These are phyloP conservation scores for Diaprepes abbreviatus DNA, from an alignment of 2,888 invertebrate species.

Conservation along the genomic window DNA sequence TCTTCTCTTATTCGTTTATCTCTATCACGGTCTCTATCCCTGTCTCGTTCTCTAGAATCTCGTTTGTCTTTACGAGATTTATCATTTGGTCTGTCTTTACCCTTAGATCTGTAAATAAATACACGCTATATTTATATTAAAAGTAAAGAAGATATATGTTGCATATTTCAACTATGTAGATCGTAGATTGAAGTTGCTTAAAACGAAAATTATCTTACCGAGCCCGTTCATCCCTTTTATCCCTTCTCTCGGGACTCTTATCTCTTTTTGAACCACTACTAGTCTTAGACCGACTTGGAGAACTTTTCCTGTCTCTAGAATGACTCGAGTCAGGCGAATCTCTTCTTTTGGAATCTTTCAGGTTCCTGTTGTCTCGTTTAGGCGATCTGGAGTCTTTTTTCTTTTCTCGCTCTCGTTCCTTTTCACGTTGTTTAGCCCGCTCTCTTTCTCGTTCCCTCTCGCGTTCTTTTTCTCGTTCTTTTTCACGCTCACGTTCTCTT, in stretches of 20 bases:
- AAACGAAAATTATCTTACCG: slow-evolving; percentile 59
- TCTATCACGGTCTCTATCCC: slow-evolving; percentile 69
- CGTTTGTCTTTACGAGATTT: slow-evolving; percentile 61
- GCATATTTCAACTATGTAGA: no score
- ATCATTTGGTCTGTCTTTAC: slow-evolving; percentile 57
- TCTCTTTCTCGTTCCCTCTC: slow-evolving; percentile 59
- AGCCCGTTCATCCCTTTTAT: slow-evolving; percentile 68
- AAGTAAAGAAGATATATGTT: no score
- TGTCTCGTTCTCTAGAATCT: slow-evolving; percentile 75
- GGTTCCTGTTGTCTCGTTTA: slow-evolving; percentile 60
- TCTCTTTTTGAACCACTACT: slow-evolving; percentile 58
- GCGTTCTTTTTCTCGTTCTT: slow-evolving; percentile 61
- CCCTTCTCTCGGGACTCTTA: slow-evolving; percentile 66
- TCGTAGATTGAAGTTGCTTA: no score
- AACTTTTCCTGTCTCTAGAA: slow-evolving; percentile 63
- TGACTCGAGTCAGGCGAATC: slow-evolving; percentile 66
- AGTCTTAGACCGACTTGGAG: slow-evolving; percentile 61
- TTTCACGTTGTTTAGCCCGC: slow-evolving; percentile 59
- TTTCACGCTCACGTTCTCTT: slow-evolving; percentile 63
- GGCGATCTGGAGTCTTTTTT: slow-evolving; percentile 68
- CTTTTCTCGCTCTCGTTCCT: slow-evolving; percentile 63
- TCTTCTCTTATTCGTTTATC: slow-evolving; percentile 69
- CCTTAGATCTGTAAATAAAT: slow-evolving; percentile 59
- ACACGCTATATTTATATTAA: no score
- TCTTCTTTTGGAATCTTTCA: slow-evolving; percentile 63